Base-by-base conservation (phyloP, 2,113 vertebrate genomes). In the Nematolebias whitei region DNA sequence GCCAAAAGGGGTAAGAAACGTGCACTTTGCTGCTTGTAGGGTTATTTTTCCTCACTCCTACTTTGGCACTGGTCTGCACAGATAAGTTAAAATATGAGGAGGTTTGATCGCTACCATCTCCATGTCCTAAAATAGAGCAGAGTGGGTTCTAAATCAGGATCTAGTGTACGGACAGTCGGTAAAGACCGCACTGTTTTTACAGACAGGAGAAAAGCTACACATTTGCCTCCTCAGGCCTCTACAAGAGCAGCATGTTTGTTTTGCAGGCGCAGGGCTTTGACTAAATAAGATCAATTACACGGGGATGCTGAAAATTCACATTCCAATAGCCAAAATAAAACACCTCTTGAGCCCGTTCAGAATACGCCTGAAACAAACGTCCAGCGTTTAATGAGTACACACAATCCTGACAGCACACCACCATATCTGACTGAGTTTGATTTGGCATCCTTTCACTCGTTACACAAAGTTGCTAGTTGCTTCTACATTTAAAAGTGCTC, bases 151-250 rank as follows among this genome's bases (percentile, higher is more conserved):
- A 77, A 77, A 74, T 80, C 69, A 65, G 79, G 63, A 63, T 68
- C 63, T 71, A 55, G 58, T 18, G 71, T 60, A 75, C 68, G 48
- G 70, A 78, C 75, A 67, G 51, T 68, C 70, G 72, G 85, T 76
- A 78, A 83, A 70, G 65, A 80, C 79, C 80, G 77, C 78, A 83
- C 57, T 66, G 70, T 82, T 80, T 75, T 83, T 74, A 74, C 11
- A 64, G 59, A 58, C 18, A 26, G 63, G 58, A 63, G 56, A 71
- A 29, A 76, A 79, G 56, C 60, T 68, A 63, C 63, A 68, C 72
- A 78, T 78, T 53, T 79, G 43, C 19, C n/a, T 51, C 43, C 62
- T 71, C 50, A 48, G 59, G 55, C 64, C 65, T 61, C 49, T 55
- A 61, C 65, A 53, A 65, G 55, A 86, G 64, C 56, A 45, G 57